Evolutionary conservation across 2,888 invertebrate species (phyloP).

Genomic region (Clepsis dumicolana): DNA sequence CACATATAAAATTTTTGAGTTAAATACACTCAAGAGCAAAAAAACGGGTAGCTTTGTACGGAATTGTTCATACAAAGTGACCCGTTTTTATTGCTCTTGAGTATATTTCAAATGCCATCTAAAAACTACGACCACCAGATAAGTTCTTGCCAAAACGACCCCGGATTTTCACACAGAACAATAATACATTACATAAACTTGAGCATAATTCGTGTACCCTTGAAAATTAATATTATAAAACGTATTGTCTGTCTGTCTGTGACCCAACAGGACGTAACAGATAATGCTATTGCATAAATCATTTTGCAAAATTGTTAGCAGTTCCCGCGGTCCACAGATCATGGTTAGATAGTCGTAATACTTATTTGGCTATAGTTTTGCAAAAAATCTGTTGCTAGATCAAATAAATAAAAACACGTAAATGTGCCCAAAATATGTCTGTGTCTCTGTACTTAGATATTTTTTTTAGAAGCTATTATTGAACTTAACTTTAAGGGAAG

Average conservation of each 20-base stretch:
- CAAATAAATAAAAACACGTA: too few relatives aligned
- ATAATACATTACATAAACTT: slow-evolving; percentile 9
- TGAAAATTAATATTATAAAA: slow-evolving; percentile 17
- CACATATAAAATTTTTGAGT: too few relatives aligned
- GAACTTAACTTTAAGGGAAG: too few relatives aligned
- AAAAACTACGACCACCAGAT: background rate
- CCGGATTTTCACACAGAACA: slow-evolving; percentile 20
- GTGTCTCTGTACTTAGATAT: too few relatives aligned
- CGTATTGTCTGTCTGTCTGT: slow-evolving; percentile 7
- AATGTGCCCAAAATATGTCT: too few relatives aligned
- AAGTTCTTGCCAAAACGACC: slow-evolving; percentile 17
- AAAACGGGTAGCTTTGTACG: too few relatives aligned
- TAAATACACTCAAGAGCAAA: too few relatives aligned
- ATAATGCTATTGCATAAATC: slow-evolving; percentile 39
- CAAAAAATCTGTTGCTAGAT: too few relatives aligned
- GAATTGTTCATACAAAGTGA: too few relatives aligned
- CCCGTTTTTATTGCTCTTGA: too few relatives aligned
- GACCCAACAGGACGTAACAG: slow-evolving; percentile 13
- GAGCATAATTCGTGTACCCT: slow-evolving; percentile 8
- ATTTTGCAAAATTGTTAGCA: slow-evolving; percentile 27
- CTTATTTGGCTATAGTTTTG: background rate
- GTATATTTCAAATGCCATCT: background rate
- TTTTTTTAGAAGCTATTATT: too few relatives aligned
- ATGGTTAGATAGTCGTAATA: background rate
- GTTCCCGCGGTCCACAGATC: slow-evolving; percentile 33